Evolutionary conservation across 2,113 vertebrate genomes (phyloP).

Genomic region (Pristiophorus japonicus): DNA sequence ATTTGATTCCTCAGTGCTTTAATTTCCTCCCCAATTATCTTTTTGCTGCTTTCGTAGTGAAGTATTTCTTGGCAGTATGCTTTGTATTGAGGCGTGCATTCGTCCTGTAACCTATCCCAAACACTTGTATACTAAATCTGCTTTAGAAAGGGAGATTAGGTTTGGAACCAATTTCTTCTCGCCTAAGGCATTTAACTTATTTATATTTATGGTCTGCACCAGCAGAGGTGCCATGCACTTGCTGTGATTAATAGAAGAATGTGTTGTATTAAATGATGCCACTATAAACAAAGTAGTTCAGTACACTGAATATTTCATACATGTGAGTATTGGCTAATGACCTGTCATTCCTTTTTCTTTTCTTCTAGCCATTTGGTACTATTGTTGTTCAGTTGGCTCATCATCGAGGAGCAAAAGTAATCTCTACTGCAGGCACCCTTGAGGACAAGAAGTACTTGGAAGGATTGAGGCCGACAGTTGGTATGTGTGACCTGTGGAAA

Average conservation of each 20-base stretch:
- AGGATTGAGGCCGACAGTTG: conserved; percentile 68
- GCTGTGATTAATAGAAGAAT: background rate
- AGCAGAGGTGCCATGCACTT: background rate
- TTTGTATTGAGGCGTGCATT: background rate
- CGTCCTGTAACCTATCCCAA: background rate
- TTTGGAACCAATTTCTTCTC: background rate
- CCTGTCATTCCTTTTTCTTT: conserved; percentile 15
- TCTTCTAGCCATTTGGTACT: conserved; percentile 72
- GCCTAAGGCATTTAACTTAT: background rate
- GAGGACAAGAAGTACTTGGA: conserved; percentile 78
- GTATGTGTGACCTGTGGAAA: conserved; percentile 52
- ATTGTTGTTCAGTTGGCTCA: conserved; percentile 83
- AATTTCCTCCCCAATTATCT: background rate
- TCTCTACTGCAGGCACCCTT: conserved; percentile 69
- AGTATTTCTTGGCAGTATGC: background rate
- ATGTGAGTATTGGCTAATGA: background rate
- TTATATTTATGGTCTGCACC: background rate
- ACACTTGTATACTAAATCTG: background rate
- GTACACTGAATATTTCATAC: background rate
- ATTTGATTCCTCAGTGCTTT: background rate
- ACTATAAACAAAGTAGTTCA: background rate
- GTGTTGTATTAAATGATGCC: background rate
- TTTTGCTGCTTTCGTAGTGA: background rate
- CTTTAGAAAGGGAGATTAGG: background rate
- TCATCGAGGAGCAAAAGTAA: conserved; percentile 80